phyloP scores from a whole-genome alignment of 2,113 vertebrate species.

The Callopanchax toddi region DNA sequence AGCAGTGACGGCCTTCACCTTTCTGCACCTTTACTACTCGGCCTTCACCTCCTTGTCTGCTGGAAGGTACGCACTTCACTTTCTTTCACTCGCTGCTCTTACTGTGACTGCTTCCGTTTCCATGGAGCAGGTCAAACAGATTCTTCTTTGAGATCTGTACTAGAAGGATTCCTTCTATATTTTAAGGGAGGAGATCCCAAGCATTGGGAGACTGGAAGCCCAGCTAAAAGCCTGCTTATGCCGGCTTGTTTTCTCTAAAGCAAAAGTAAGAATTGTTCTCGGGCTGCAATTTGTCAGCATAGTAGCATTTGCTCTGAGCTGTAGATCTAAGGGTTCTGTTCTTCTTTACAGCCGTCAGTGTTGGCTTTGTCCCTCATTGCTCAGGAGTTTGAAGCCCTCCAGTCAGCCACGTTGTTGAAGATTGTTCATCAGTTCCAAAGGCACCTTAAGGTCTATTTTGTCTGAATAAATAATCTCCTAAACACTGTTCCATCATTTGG shows the following conservation, averaged over 20 bases:
- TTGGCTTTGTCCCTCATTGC: slow-evolving; percentile 94
- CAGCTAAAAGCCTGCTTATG: slow-evolving; percentile 97
- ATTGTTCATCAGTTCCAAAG: slow-evolving; percentile 89
- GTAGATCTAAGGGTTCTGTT: neutral
- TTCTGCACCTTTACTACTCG: slow-evolving; percentile 94
- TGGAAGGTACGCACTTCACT: slow-evolving; percentile 82
- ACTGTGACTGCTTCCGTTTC: slow-evolving; percentile 20
- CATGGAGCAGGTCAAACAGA: slow-evolving; percentile 34
- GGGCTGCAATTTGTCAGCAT: slow-evolving; percentile 36
- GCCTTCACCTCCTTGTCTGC: slow-evolving; percentile 85
- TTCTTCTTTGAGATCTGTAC: slow-evolving; percentile 45
- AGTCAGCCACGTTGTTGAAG: slow-evolving; percentile 85
- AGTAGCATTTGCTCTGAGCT: slow-evolving; percentile 10
- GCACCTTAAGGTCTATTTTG: slow-evolving; percentile 85
- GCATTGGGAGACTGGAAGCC: slow-evolving; percentile 94
- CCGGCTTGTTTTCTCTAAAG: slow-evolving; percentile 93
- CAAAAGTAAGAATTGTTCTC: slow-evolving; percentile 86
- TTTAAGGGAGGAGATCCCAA: slow-evolving; percentile 89
- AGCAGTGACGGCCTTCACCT: slow-evolving; percentile 96
- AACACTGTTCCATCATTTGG: too few species aligned
- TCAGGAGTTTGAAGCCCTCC: slow-evolving; percentile 88
- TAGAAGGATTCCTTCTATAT: slow-evolving; percentile 53
- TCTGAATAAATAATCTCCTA: too few species aligned
- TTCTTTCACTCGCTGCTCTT: slow-evolving; percentile 1
- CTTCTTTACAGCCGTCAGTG: slow-evolving; percentile 87